Base-by-base conservation (phyloP, 2,113 vertebrate species). In the Chlorodrepanis virens region DNA sequence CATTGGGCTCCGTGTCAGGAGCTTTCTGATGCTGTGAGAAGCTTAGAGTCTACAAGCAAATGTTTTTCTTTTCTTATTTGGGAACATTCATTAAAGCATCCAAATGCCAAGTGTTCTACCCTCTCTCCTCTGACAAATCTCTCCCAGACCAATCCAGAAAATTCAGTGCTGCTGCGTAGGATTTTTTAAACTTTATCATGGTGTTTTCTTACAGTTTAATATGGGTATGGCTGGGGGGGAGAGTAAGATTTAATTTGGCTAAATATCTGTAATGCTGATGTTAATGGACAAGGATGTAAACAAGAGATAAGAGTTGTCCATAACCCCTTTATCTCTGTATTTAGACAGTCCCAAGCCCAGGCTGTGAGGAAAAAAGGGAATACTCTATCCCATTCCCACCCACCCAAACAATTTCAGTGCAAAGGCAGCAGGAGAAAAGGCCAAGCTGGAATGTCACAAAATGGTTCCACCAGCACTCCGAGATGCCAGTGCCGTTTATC, bases 21-120 rank as follows among this genome's bases (percentile, higher is more conserved):
- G 94, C 90, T 87, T 86, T 82, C 87, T 68, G 94, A 88, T 94
- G 94, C 95, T 96, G 79, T 35, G 86, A 96, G 81, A 49, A 96
- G 95, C 92, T 96, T 91, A 49, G 68, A 74, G 54, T 92, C 89
- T 83, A 88, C 23, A 13, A 82, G 86, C 56, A 85, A 95, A 91
- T 78, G 80, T 81, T 95, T 89, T 74, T 47, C 35, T 95, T 87
- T 67, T 89, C 69, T 93, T 81, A 76, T 83, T 90, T 70, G 86
- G 84, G 85, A 78, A 93, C 82, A 77, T 54, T 72, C 65, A 83
- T 70, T 83, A 89, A 45, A 50, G 70, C 0, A 1, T 61, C 83
- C 75, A 52, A 64, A 83, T 44, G 52, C 82, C 83, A 78, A 93
- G 45, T 29, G 50, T 65, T 90, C 69, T 83, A 53, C 85, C 83